Base-by-base conservation (phyloP, 92 coral and sea anemone species). In the Epizoanthus rinbou region DNA sequence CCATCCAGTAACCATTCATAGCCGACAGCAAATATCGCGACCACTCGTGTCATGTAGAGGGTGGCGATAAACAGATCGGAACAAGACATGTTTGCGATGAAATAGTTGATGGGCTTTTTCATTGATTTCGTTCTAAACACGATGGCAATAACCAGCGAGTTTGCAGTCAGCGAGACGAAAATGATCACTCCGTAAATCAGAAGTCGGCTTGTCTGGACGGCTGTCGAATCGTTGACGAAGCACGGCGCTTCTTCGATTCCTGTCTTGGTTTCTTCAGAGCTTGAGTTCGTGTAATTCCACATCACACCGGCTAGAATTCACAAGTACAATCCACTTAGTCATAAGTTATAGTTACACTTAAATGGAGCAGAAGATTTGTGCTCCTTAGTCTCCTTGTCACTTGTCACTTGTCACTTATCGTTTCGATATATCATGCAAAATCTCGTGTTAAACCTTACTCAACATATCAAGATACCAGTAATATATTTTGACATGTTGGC, bases 181-280 rank as follows among this genome's bases (percentile, higher is more conserved):
- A 81, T 64, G 3, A 69, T 19, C 28, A 69, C 10, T 3, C 64
- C 74, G 31, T 45, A 81, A 33, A 50, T 64, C 18, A 81, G 41
- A 39, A 73, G 35, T 33, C 66, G 66, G 24, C 80, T 64, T 0
- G 52, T 53, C 17, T 22, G 56, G 18, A 25, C 35, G n/a, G 21
- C 21, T 28, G 64, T 68, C 10, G 60, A 53, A 73, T 73, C 79
- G 57, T 50, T 7, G 8, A 73, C 56, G 33, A 73, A 73, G 10
- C 79, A 73, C 9, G 39, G 63, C 8, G 79, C 79, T 52, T 73
- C 79, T 73, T 18, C 52, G 79, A 73, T 73, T 52, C 54, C 63
- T 52, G 62, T 19, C 13, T 39, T 39, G 8, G 62, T 4, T 10
- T 15, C n/a, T 22, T 57, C 6, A 4, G 5, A 52, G 39, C 54